phyloP scores from a whole-genome alignment of 2,113 vertebrate species.

The Boleophthalmus pectinirostris region DNA sequence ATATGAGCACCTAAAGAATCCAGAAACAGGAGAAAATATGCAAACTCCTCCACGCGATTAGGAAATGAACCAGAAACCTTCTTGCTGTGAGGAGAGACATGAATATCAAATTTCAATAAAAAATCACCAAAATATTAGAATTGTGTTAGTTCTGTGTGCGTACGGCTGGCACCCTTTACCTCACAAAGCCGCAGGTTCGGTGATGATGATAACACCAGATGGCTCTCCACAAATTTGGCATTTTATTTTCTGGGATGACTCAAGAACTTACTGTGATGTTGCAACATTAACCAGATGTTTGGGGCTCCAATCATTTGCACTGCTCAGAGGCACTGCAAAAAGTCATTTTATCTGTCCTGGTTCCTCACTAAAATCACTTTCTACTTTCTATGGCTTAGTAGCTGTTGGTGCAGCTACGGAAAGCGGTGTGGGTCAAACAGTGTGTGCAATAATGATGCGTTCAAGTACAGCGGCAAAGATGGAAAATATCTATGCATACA shows the following conservation, averaged over 20 bases:
- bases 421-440: no score
- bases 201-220: neutral
- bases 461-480: no score
- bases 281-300: slow-evolving; percentile 4
- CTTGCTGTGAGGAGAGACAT: neutral
- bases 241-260: neutral
- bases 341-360: neutral
- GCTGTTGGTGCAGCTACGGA: no score
- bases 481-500: no score
- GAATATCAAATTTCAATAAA: neutral
- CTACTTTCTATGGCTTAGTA: neutral
- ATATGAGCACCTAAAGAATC: no score
- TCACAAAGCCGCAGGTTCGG: neutral
- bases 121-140: neutral
- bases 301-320: neutral
- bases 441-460: no score
- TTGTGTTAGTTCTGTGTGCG: neutral
- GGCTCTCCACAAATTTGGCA: neutral
- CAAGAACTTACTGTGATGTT: neutral
- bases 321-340: neutral
- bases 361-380: neutral
- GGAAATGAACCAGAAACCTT: neutral
- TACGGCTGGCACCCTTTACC: neutral
- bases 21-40: neutral
- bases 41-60: neutral